Percentiles rank a stretch among this genome's conserved stretches.
Conservation (phyloP, 1,140 invertebrate genomes). For the Calycopis cecrops region DNA sequence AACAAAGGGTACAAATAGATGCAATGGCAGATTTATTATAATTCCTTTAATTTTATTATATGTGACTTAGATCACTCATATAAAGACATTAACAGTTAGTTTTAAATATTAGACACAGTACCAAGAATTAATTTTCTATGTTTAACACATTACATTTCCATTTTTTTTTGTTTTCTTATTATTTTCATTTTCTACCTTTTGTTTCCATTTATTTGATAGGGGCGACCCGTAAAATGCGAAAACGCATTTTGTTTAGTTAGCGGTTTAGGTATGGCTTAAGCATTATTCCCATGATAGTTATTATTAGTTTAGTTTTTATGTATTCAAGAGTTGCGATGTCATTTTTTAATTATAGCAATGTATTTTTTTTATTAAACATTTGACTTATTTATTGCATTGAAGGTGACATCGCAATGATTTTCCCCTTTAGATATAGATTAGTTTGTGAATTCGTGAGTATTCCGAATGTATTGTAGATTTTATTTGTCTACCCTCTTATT, state of each 20-base stretch:
- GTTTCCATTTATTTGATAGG: slow-evolving; percentile 24
- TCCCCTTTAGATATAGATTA: slow-evolving; percentile 25
- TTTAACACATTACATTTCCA: slow-evolving; percentile 68
- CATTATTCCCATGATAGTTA: slow-evolving; percentile 59
- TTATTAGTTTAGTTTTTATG: slow-evolving; percentile 50
- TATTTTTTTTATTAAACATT: slow-evolving; percentile 13
- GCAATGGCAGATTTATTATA: slow-evolving; percentile 54
- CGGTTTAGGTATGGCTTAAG: slow-evolving; percentile 52
- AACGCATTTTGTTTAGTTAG: slow-evolving; percentile 44
- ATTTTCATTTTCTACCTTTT: slow-evolving; percentile 33
- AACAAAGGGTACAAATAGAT: slow-evolving; percentile 22
- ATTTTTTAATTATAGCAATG: slow-evolving; percentile 40
- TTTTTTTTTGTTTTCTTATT: slow-evolving; percentile 40
- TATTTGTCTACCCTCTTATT: slow-evolving; percentile 21
- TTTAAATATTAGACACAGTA: slow-evolving; percentile 61
- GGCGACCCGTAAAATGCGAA: slow-evolving; percentile 31
- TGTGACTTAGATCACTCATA: slow-evolving; percentile 68
- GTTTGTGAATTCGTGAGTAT: slow-evolving; percentile 23
- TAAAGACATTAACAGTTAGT: slow-evolving; percentile 74
- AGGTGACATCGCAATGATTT: slow-evolving; percentile 34
- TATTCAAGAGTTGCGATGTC: slow-evolving; percentile 33
- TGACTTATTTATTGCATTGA: slow-evolving; percentile 32
- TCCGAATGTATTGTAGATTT: slow-evolving; percentile 32
- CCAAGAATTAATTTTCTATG: slow-evolving; percentile 36
- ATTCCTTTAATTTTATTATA: slow-evolving; percentile 62